Base-by-base conservation (phyloP, 2,797 vertebrate genomes). In the Monodelphis domestica region DNA sequence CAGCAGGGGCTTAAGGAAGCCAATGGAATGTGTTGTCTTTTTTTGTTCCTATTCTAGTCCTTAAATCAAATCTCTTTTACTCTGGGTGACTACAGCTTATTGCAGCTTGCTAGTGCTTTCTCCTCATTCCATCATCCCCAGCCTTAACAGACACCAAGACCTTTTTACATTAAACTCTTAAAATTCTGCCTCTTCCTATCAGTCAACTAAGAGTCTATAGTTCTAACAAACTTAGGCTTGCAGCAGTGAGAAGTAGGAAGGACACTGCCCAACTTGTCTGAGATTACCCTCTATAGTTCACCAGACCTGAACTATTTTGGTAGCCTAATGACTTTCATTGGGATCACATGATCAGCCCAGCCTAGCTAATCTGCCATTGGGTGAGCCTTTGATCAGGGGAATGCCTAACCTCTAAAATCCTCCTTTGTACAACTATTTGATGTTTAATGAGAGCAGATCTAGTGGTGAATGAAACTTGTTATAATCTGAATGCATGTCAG, bases 151-250 rank as follows among this genome's bases (percentile, higher is more conserved):
- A 84, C 70, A 50, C 38, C 29, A 29, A 26, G 57, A 26, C 12
- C 12, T 17, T 15, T 53, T 93, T 94, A 90, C 91, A 88, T 95
- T 91, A 94, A 91, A 70, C 12, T 92, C 38, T 91, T 53, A 45
- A 96, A 57, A 96, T 92, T 93, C 84, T 93, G 55, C 50, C 91
- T 93, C 88, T 88, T 55, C 94, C 90, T 87, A 38, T 53, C 53
- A 50, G 4, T 89, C 78, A 92, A 88, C 54, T 54, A 55, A 78
- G 9, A 26, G 95, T 95, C 30, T 95, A 54, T 93, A 78, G 89
- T 55, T 89, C 50, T 45, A 94, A 10, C 50, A 92, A 54, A n/a
- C 94, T 84, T 93, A 96, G 92, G 29, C 59, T 90, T 17, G 89
- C 54, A 92, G 70, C 21, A 45, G 70, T 84, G 70, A 26, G 9